Evolutionary conservation across 2,888 invertebrate species (phyloP), one percentile per base, ranked within the genome.

Genomic region (Andrena camellia): DNA sequence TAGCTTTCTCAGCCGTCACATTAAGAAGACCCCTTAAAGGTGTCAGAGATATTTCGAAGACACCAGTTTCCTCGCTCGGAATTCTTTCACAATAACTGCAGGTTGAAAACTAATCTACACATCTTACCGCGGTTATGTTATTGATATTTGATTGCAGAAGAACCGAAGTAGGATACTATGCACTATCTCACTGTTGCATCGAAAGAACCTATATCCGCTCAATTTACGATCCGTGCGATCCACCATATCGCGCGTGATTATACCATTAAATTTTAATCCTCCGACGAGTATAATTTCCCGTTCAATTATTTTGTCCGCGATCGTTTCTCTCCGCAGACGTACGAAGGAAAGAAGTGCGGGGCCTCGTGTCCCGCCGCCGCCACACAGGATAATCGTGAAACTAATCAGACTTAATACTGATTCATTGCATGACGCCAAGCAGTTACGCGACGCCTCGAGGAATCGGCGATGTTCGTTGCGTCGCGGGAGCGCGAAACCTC

Each of bases 371-470:
- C 17, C 33, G n/a, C 17, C 17, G 31, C 35, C 23, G 2, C 35
- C 42, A n/a, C 29, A n/a, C 5, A 6, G 5, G 10, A 60, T 48
- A 71, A 71, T 71, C 31, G 62, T 50, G 10, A 31, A 62, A 50
- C 70, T 70, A 70, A 71, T 71, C 62, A 2, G 29, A 33, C 31
- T 71, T 50, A 50, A 71, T 50, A 50, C 62, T 42, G 17, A 62
- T 23, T 20, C 50, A 17, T 54, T 31, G 66, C 64, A 35, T 73
- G 52, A 73, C 66, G 66, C 60, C 60, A n/a, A 64, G 52, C 52
- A 52, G 31, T 71, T 71, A 62, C 10, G 23, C 62, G 71, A 62
- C 31, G 31, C 17, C 62, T 71, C 62, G 17, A 50, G 50, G 71
- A 71, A 71, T 50, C 48, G 48, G 0, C 48, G 2, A 62, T 50